Evolutionary conservation across 2,888 invertebrate genomes (phyloP).

Genomic region (Dryobota labecula): DNA sequence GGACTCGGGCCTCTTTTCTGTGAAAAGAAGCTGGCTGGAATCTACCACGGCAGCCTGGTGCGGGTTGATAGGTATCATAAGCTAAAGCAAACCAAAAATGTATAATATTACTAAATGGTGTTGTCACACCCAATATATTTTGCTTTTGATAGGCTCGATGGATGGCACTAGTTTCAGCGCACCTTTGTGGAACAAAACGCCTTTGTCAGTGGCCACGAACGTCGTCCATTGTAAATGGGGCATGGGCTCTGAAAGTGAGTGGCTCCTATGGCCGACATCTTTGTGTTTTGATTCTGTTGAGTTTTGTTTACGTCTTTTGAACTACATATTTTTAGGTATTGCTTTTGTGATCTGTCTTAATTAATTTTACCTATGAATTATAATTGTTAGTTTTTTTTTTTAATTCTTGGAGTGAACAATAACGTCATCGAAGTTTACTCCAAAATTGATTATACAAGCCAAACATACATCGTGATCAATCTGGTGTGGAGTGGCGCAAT

Average conservation of each 20-base stretch:
- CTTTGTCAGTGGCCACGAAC: conserved; percentile 62
- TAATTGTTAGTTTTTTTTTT: not conserved
- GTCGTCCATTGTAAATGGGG: conserved; percentile 33
- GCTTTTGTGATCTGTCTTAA: not conserved
- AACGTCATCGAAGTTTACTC: conserved; percentile 19
- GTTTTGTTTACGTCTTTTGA: not conserved
- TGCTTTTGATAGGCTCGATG: conserved; percentile 15
- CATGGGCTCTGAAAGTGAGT: conserved; percentile 22
- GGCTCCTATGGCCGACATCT: not conserved
- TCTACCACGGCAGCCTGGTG: not conserved
- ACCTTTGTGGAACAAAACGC: conserved; percentile 56
- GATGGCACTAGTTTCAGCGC: conserved; percentile 29
- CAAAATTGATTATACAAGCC: conserved; percentile 12
- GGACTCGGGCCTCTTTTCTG: not conserved
- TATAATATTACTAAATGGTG: not conserved
- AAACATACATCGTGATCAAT: conserved; percentile 53
- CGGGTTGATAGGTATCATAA: not conserved
- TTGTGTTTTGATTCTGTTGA: conserved; percentile 23
- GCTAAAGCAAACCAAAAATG: not conserved
- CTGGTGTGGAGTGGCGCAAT: conserved; percentile 43
- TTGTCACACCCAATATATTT: not conserved
- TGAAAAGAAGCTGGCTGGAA: not conserved
- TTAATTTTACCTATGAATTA: not conserved
- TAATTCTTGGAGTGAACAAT: not conserved
- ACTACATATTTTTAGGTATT: not conserved